These are phyloP conservation scores for Physocephala rufipes DNA, from an alignment of 2,888 invertebrate species.

Conservation along the genomic window DNA sequence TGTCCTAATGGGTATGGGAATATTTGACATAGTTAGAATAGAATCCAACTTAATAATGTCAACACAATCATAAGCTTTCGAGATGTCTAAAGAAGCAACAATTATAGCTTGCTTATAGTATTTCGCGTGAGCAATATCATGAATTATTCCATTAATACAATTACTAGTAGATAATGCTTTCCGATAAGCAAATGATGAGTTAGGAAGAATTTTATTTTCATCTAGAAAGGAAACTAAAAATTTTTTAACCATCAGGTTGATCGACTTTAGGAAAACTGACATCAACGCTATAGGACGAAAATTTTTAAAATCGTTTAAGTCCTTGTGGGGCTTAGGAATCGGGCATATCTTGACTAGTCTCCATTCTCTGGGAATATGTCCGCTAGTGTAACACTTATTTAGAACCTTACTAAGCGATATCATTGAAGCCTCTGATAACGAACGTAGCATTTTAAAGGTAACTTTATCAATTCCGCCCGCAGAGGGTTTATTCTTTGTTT, in stretches of 20 bases:
- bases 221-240: background rate
- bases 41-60: background rate
- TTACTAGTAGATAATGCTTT: slow-evolving; percentile 9
- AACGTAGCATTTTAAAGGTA: background rate
- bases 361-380: slow-evolving; percentile 1
- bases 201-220: slow-evolving; percentile 12
- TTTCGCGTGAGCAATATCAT: slow-evolving; percentile 16
- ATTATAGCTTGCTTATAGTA: slow-evolving; percentile 13
- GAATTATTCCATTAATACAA: slow-evolving; percentile 31
- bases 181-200: slow-evolving; percentile 24
- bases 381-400: background rate
- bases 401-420: background rate
- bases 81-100: background rate
- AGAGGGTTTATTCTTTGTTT: background rate
- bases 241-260: slow-evolving; percentile 25
- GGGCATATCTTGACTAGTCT: slow-evolving; percentile 30
- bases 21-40: background rate
- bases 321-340: slow-evolving; percentile 21
- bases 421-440: background rate
- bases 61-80: slow-evolving; percentile 33
- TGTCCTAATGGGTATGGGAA: background rate
- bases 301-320: slow-evolving; percentile 1
- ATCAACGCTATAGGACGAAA: no score
- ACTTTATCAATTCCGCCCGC: background rate
- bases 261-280: slow-evolving; percentile 18